Evolutionary conservation across 1,140 invertebrate species (phyloP).

Genomic region (Ruditapes philippinarum): DNA sequence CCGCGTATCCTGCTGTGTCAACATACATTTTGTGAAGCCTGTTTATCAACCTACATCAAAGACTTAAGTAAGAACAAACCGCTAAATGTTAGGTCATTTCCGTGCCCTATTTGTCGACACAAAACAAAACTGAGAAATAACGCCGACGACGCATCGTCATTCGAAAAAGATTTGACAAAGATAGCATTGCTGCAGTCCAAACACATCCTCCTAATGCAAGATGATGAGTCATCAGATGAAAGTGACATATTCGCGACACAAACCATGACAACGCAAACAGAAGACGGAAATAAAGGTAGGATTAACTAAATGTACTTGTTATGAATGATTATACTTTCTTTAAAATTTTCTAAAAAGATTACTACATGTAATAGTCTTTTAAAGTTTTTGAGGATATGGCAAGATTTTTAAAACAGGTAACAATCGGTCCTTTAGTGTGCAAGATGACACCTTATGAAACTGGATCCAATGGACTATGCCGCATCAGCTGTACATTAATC

Average conservation of each 20-base stretch:
- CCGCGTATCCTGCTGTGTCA: slow-evolving; percentile 9
- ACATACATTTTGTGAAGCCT: slow-evolving; percentile 12
- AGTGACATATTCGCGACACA: background rate
- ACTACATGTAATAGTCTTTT: no score
- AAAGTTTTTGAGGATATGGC: no score
- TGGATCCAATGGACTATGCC: no score
- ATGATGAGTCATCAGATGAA: background rate
- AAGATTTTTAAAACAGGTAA: no score
- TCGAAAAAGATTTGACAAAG: background rate
- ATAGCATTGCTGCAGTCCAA: background rate
- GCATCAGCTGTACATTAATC: no score
- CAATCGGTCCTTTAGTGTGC: no score
- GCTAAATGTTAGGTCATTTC: background rate
- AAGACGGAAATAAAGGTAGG: background rate
- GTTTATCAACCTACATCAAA: slow-evolving; percentile 6
- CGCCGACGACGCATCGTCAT: background rate
- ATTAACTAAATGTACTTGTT: no score
- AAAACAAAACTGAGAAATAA: slow-evolving; percentile 25
- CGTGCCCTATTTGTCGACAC: background rate
- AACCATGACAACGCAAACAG: background rate
- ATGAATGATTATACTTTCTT: no score
- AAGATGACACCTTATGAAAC: no score
- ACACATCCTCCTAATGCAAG: background rate
- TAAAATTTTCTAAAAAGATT: no score
- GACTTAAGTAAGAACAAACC: background rate